A percentile compares a stretch with the other conserved stretches of the same genome.
Conservation (phyloP, 2,113 vertebrate genomes). For the Pseudopipra pipra region DNA sequence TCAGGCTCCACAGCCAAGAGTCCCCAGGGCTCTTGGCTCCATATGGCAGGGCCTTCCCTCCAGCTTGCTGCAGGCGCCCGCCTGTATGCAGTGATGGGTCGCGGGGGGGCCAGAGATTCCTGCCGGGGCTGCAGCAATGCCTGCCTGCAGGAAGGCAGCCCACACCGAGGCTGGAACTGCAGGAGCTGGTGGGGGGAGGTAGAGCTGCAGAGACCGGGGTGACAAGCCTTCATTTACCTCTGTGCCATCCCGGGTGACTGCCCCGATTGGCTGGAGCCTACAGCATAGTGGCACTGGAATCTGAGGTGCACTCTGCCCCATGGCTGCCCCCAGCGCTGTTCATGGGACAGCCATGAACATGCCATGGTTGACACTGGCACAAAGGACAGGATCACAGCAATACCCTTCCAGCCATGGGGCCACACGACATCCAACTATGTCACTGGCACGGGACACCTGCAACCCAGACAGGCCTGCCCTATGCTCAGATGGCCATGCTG, state of each 20-base stretch:
- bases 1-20: neutral
- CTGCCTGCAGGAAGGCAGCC: neutral
- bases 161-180: neutral
- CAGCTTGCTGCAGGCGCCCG: accelerated
- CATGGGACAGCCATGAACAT: neutral
- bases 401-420: neutral
- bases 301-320: accelerated
- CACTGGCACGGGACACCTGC: accelerated
- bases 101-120: neutral
- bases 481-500: neutral
- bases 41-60: constrained; percentile 12
- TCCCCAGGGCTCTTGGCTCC: neutral
- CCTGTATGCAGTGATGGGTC: accelerated
- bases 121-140: neutral
- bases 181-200: accelerated
- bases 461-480: neutral
- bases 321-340: neutral
- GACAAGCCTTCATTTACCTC: neutral
- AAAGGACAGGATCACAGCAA: neutral
- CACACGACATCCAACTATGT: accelerated
- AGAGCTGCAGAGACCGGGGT: neutral
- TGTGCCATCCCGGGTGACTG: neutral
- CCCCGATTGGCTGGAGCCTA: neutral
- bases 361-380: neutral
- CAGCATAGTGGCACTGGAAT: neutral